Percentiles rank a stretch among this genome's conserved stretches.
These are phyloP conservation scores for Trisateles emortualis DNA, from an alignment of 2,888 invertebrate species.

Conservation along the genomic window DNA sequence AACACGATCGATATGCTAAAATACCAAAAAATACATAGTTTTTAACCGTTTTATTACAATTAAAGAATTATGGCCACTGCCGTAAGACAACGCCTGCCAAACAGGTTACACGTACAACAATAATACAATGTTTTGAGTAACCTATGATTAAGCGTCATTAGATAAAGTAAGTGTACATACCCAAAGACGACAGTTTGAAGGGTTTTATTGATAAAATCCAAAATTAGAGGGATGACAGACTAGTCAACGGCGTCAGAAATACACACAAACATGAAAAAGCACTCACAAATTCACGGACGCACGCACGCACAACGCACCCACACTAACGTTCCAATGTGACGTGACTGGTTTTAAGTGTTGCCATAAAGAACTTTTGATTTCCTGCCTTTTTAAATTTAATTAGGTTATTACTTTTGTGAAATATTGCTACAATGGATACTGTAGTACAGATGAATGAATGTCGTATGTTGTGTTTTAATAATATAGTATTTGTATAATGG, in stretches of 20 bases:
- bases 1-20: conserved; percentile 59
- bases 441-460: too few relatives aligned
- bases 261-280: conserved; percentile 81
- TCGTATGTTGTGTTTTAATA: too few relatives aligned
- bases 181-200: conserved; percentile 79
- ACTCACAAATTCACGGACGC: conserved; percentile 69
- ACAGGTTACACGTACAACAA: conserved; percentile 60
- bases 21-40: conserved; percentile 52
- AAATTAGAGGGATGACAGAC: conserved; percentile 77
- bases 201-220: conserved; percentile 85
- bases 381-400: not conserved
- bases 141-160: conserved; percentile 36
- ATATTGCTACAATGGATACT: too few relatives aligned
- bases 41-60: conserved; percentile 41
- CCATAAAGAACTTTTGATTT: conserved; percentile 32
- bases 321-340: conserved; percentile 67
- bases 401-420: not conserved
- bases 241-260: conserved; percentile 81
- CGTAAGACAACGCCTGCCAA: conserved; percentile 79
- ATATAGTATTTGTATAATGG: too few relatives aligned
- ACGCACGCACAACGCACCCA: conserved; percentile 71
- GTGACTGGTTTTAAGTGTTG: conserved; percentile 68
- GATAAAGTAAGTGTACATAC: conserved; percentile 68
- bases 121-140: conserved; percentile 51
- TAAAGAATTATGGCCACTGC: conserved; percentile 49